Evolutionary conservation across 2,888 invertebrate species (phyloP).

Genomic region (Archips crataeganus): DNA sequence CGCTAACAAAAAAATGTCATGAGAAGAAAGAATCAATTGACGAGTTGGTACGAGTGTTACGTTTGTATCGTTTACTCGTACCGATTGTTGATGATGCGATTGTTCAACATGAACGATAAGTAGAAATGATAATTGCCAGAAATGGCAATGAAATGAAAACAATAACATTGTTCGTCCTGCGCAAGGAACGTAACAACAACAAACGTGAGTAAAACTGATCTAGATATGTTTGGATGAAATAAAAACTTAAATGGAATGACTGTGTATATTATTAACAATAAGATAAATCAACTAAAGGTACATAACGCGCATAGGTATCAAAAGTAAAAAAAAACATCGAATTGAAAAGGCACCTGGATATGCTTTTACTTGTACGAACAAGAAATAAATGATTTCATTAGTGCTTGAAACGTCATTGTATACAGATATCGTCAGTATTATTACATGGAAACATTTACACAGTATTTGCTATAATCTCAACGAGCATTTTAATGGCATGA

Average conservation of each 20-base stretch:
- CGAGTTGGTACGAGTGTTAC: too few species aligned
- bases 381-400: not conserved
- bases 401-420: not conserved
- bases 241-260: too few species aligned
- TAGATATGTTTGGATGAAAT: too few species aligned
- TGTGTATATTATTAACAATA: too few species aligned
- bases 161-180: not conserved
- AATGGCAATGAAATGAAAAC: conserved; percentile 10
- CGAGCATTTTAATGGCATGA: conserved; percentile 16
- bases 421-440: conserved; percentile 14
- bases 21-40: not conserved
- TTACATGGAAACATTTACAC: conserved; percentile 12
- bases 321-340: too few species aligned
- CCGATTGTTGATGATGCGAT: not conserved
- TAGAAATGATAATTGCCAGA: conserved; percentile 11
- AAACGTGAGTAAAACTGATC: not conserved
- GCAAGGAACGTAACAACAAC: not conserved
- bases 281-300: too few species aligned
- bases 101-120: conserved; percentile 1
- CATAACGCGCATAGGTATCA: too few species aligned
- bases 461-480: conserved; percentile 19
- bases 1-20: too few species aligned
- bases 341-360: not conserved
- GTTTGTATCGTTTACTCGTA: not conserved
- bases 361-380: not conserved